Evolutionary conservation across 2,888 invertebrate genomes (phyloP), one percentile per base, ranked within the genome.

Genomic region (Drosophila phalerata): DNA sequence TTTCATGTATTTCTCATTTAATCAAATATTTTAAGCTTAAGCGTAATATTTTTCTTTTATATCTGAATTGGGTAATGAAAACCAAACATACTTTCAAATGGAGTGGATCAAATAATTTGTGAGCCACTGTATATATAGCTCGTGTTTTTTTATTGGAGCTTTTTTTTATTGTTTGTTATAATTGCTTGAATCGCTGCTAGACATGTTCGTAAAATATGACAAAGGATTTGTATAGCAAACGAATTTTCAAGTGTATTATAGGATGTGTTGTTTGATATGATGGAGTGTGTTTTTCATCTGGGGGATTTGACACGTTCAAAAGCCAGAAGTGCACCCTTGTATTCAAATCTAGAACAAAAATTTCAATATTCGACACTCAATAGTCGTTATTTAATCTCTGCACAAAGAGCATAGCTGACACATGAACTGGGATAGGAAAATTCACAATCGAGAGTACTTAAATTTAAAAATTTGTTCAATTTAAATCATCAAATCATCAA

Each of bases 271-370:
- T 19, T 40, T 19, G 49, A 57, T 34, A 30, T 55, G 45, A 73
- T 67, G 47, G 28, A 66, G 63, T 63, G 47, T 62, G 53, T 49
- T 42, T 42, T 49, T 28, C 51, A 60, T 57, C 63, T 49, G 61
- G 43, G 48, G 72, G 60, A 76, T 73, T 75, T 49, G 48, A 68
- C 68, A 75, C 60, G 72, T 64, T 45, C 48, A 60, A 61, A 42
- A 48, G 43, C 38, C 49, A 56, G 25, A 32, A 42, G 10, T 30
- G 19, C 17, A 53, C 15, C 13, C 38, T n/a, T 22, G 43, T 61
- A 30, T n/a, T 25, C 40, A 40, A 51, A 43, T 37, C 34, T 8
- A 47, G 32, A 52, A 15, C 55, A 56, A 56, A 52, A 61, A 67
- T 52, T 56, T 48, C 19, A 9, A 17, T 51, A 22, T 64, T 45